phyloP scores from a whole-genome alignment of 2,797 vertebrate genomes.

The Podargus strigoides region DNA sequence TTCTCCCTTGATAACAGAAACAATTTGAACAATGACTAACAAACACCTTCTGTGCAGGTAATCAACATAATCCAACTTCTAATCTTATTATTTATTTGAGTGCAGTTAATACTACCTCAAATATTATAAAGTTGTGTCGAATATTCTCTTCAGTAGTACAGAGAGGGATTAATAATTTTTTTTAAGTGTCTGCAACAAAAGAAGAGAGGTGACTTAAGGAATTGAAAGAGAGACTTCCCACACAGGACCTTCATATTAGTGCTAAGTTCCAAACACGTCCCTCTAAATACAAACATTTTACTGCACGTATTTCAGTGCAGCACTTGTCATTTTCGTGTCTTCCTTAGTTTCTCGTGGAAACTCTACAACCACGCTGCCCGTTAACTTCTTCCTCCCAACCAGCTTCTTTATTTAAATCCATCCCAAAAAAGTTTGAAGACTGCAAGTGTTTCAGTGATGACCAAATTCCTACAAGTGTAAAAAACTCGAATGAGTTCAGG shows the following conservation, averaged over 20 bases:
- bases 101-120: neutral
- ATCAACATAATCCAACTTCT: neutral
- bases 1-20: neutral
- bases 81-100: neutral
- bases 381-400: neutral
- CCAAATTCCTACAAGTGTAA: neutral
- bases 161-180: neutral
- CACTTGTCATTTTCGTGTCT: neutral
- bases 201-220: neutral
- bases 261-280: neutral
- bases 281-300: neutral
- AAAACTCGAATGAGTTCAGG: neutral
- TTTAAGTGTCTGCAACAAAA: neutral
- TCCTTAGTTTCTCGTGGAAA: neutral
- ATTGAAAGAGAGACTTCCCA: neutral
- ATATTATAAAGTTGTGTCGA: neutral
- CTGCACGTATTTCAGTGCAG: neutral
- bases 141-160: neutral
- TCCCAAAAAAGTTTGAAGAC: neutral
- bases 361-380: neutral
- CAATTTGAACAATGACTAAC: neutral
- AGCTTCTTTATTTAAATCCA: neutral
- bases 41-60: neutral
- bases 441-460: neutral
- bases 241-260: neutral